Percentiles rank a stretch among this genome's conserved stretches.
Evolutionary conservation across 2,113 vertebrate genomes (phyloP).

Genomic region (Zosterops hypoxanthus): DNA sequence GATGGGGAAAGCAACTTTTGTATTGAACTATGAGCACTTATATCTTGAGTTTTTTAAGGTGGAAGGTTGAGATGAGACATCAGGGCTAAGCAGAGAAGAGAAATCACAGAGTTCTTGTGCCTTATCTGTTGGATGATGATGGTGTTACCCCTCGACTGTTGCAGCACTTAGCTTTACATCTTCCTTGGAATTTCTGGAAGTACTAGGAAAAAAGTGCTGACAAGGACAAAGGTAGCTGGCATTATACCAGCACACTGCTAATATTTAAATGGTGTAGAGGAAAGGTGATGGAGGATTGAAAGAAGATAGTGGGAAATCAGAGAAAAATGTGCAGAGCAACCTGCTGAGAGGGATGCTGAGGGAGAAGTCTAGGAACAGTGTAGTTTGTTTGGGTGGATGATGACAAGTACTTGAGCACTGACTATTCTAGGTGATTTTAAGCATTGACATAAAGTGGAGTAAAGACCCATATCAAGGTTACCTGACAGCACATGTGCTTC

Average conservation of each 20-base stretch:
- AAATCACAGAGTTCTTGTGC: background rate
- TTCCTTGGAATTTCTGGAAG: background rate
- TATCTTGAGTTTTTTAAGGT: background rate
- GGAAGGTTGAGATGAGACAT: background rate
- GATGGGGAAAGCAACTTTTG: background rate
- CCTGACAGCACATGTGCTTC: background rate
- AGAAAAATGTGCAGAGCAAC: background rate
- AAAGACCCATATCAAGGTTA: background rate
- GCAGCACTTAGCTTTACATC: background rate
- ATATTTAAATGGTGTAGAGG: background rate
- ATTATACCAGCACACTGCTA: background rate
- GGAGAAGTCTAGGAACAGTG: background rate
- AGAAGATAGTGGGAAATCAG: background rate
- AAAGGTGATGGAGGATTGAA: background rate
- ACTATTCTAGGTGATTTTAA: background rate
- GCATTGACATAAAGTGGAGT: background rate
- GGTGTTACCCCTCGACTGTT: accelerated
- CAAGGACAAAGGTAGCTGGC: background rate
- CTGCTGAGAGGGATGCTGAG: background rate
- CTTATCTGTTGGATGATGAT: background rate
- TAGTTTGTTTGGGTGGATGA: background rate
- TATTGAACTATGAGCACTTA: background rate
- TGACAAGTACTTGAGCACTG: background rate
- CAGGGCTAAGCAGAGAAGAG: background rate
- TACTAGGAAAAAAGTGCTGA: background rate